Evolutionary conservation across 2,797 vertebrate species (phyloP).

Genomic region (Paedocypris micromegethes): DNA sequence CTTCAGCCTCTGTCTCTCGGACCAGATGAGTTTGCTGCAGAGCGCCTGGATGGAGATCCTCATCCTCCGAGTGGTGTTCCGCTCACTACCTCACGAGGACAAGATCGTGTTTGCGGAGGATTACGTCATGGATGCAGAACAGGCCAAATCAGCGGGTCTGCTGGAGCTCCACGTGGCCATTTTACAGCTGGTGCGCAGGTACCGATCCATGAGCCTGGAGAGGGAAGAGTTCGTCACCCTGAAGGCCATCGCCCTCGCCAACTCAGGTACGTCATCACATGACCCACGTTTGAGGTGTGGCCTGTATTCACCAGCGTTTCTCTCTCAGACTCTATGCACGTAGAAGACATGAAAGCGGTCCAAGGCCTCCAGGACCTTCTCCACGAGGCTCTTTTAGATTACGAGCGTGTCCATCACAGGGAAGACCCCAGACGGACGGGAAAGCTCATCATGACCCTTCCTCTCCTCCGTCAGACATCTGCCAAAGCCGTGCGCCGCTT

Average conservation of each 20-base stretch:
- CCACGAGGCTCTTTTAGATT: slow-evolving; percentile 91
- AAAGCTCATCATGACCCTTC: slow-evolving; percentile 97
- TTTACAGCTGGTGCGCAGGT: slow-evolving; percentile 95
- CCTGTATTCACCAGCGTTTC: neutral
- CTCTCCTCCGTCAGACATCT: slow-evolving; percentile 90
- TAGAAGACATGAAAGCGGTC: slow-evolving; percentile 89
- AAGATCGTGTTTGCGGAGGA: slow-evolving; percentile 95
- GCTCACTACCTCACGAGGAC: slow-evolving; percentile 88
- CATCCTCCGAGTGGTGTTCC: slow-evolving; percentile 92
- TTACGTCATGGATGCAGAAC: slow-evolving; percentile 97
- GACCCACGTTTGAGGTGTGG: too few species aligned
- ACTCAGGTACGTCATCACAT: slow-evolving; percentile 78
- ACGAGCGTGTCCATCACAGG: slow-evolving; percentile 79
- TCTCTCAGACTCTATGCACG: slow-evolving; percentile 90
- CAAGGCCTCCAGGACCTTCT: slow-evolving; percentile 96
- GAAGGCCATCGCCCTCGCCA: slow-evolving; percentile 95
- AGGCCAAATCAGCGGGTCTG: slow-evolving; percentile 90
- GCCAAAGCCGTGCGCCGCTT: slow-evolving; percentile 95
- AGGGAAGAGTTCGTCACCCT: slow-evolving; percentile 97
- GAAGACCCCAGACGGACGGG: slow-evolving; percentile 88
- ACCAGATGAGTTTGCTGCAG: slow-evolving; percentile 98
- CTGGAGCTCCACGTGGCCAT: slow-evolving; percentile 94
- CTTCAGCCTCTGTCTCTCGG: slow-evolving; percentile 88
- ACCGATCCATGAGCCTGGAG: slow-evolving; percentile 89
- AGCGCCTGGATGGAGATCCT: slow-evolving; percentile 99